Percentiles rank a stretch among this genome's conserved stretches.
Evolutionary conservation across 35 echinoderm and acorn worm species (phyloP).

Genomic region (Apostichopus californicus): DNA sequence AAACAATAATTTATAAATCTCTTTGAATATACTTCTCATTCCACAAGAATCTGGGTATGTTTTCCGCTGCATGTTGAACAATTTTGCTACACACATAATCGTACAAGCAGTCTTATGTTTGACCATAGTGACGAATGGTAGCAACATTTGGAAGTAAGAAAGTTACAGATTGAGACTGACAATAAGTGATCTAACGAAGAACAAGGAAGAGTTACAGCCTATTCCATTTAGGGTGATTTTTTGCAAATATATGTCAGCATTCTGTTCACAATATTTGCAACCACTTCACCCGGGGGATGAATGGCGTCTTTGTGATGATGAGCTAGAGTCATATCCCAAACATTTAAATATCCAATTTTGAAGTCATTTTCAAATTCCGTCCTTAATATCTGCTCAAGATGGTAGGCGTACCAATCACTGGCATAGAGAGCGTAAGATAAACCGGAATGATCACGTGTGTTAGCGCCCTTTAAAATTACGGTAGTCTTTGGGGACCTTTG

Average conservation of each 20-base stretch:
- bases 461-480: conserved; percentile 25
- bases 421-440: conserved; percentile 34
- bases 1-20: no score
- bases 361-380: neutral
- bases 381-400: conserved; percentile 28
- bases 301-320: conserved; percentile 5
- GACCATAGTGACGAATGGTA: no score
- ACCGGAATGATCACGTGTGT: conserved; percentile 23
- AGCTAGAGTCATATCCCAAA: conserved; percentile 27
- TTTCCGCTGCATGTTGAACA: no score
- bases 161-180: no score
- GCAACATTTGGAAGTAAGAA: no score
- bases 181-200: no score
- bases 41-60: no score
- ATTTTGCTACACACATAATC: no score
- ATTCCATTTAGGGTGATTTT: neutral
- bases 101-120: no score
- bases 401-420: conserved; percentile 28
- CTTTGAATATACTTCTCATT: no score
- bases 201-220: no score
- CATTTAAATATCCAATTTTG: conserved; percentile 9
- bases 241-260: conserved; percentile 35
- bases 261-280: conserved; percentile 37
- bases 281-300: conserved; percentile 3
- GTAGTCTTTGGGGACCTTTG: conserved; percentile 2